Conservation (phyloP, 2,797 vertebrate genomes). For the Champsocephalus esox region DNA sequence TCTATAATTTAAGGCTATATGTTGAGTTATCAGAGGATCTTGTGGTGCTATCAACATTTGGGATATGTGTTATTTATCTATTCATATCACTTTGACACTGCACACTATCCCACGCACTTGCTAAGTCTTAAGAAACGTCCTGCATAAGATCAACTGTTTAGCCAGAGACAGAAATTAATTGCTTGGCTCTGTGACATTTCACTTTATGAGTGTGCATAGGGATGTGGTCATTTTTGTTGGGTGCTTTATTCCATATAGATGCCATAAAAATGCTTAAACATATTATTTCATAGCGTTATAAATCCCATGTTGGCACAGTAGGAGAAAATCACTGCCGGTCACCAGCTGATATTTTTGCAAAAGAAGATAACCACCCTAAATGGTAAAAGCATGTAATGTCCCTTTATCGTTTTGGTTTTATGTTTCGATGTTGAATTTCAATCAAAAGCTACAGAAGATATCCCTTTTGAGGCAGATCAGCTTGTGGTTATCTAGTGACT, state of each 20-base stretch:
- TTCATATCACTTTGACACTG: conserved; percentile 54
- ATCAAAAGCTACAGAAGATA: conserved; percentile 13
- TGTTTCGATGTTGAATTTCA: conserved; percentile 5
- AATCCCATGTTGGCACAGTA: conserved; percentile 67
- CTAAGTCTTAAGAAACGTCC: conserved; percentile 38
- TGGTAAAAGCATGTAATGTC: conserved; percentile 18
- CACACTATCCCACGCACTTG: conserved; percentile 50
- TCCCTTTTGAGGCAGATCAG: conserved; percentile 38
- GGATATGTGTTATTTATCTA: conserved; percentile 63
- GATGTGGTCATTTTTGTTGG: conserved; percentile 67
- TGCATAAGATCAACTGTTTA: conserved; percentile 40
- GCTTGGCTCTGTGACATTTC: conserved; percentile 47
- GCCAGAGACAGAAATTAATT: conserved; percentile 43
- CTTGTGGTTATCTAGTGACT: conserved; percentile 12
- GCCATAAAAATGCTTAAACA: conserved; percentile 66
- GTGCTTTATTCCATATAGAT: conserved; percentile 53
- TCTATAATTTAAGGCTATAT: conserved; percentile 52
- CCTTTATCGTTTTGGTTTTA: not conserved
- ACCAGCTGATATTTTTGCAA: conserved; percentile 37
- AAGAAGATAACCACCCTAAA: conserved; percentile 22
- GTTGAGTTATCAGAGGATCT: conserved; percentile 56
- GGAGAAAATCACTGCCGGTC: conserved; percentile 41
- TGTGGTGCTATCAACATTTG: conserved; percentile 59
- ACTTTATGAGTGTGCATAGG: conserved; percentile 52
- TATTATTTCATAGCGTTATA: conserved; percentile 48